Percentiles rank a stretch among this genome's conserved stretches.
Conservation (phyloP, 2,888 invertebrate species). For the Pollenia labialis region DNA sequence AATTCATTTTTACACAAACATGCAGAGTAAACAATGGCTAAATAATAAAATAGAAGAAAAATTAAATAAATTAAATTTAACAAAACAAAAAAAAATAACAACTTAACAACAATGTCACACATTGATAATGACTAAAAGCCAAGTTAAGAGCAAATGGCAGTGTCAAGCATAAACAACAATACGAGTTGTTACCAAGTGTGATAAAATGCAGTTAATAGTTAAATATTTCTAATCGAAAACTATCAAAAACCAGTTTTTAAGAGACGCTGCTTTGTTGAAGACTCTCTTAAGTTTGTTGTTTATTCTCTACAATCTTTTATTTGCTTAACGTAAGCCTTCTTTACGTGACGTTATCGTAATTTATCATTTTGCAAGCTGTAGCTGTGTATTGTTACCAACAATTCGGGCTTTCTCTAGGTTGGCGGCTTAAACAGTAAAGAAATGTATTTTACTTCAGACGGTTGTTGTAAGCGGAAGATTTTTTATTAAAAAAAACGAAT, state of each 20-base stretch:
- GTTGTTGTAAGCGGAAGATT: slow-evolving; percentile 67
- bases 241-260: not conserved
- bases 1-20: slow-evolving; percentile 21
- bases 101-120: slow-evolving; percentile 27
- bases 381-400: slow-evolving; percentile 15
- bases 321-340: slow-evolving; percentile 28
- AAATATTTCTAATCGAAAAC: not conserved
- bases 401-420: slow-evolving; percentile 63
- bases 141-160: slow-evolving; percentile 6
- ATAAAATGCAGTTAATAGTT: slow-evolving; percentile 22
- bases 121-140: slow-evolving; percentile 18
- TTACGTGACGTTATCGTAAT: slow-evolving; percentile 42
- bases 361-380: not conserved
- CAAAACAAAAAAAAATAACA: not conserved
- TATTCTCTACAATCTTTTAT: slow-evolving; percentile 54
- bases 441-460: slow-evolving; percentile 59
- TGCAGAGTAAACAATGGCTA: not conserved
- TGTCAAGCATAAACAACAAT: slow-evolving; percentile 12
- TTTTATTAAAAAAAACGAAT: not conserved
- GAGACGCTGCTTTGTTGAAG: not conserved
- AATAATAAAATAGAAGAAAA: not conserved
- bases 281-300: not conserved
- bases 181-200: slow-evolving; percentile 12
- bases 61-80: not conserved
- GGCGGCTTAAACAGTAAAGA: slow-evolving; percentile 61